Percentiles rank a stretch among this genome's conserved stretches.
These are phyloP conservation scores for Liodrosophila aerea DNA, from an alignment of 2,888 invertebrate species.

Conservation along the genomic window DNA sequence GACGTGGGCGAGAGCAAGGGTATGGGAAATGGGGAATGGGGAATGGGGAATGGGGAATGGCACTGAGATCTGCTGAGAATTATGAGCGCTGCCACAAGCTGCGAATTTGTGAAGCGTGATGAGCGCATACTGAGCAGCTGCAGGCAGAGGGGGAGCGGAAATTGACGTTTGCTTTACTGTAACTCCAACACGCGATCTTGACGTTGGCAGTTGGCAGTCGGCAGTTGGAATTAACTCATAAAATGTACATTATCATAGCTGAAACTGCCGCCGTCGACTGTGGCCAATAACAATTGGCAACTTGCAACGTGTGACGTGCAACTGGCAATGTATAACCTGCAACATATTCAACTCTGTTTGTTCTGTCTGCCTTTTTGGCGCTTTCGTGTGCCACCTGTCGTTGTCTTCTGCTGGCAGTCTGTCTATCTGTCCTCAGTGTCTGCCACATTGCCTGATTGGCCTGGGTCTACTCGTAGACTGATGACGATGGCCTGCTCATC, in stretches of 20 bases:
- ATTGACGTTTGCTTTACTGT: conserved; percentile 39
- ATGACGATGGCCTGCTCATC: conserved; percentile 39
- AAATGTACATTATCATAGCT: conserved; percentile 77
- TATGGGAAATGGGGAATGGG: too few species aligned
- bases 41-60: background rate
- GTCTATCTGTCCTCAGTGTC: conserved; percentile 5
- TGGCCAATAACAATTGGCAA: conserved; percentile 23
- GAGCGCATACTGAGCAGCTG: conserved; percentile 52
- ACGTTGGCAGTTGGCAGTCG: conserved; percentile 22
- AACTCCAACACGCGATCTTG: conserved; percentile 70
- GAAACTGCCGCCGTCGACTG: conserved; percentile 35
- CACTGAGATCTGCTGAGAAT: conserved; percentile 52
- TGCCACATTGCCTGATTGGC: conserved; percentile 63
- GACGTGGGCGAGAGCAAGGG: background rate
- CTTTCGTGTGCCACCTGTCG: conserved; percentile 76
- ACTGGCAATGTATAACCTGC: conserved; percentile 9
- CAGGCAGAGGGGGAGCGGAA: background rate
- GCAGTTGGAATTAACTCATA: conserved; percentile 72
- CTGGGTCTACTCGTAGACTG: conserved; percentile 23
- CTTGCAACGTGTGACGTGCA: conserved; percentile 9
- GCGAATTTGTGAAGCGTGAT: conserved; percentile 77
- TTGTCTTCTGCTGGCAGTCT: conserved; percentile 42
- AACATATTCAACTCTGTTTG: conserved; percentile 42
- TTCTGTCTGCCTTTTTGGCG: conserved; percentile 74
- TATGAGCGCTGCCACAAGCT: conserved; percentile 71